These are phyloP conservation scores for Peromyscus californicus DNA, from an alignment of 2,113 vertebrate genomes.

Conservation along the genomic window DNA sequence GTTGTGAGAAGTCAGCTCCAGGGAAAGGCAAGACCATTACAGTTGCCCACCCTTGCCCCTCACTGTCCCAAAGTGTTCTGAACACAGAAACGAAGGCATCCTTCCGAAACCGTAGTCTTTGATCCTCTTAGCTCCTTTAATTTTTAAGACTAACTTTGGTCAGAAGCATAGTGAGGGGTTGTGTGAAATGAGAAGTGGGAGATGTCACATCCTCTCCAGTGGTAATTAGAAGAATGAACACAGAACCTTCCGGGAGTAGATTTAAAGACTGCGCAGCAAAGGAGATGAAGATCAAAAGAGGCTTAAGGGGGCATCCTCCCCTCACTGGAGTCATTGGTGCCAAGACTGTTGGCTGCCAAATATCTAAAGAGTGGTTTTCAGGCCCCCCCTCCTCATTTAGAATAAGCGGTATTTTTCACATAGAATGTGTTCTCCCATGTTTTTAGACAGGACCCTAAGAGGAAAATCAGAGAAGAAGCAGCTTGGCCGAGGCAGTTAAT, in stretches of 20 bases:
- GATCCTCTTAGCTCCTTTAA: conserved; percentile 39
- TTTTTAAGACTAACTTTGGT: conserved; percentile 59
- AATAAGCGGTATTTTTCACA: conserved; percentile 31
- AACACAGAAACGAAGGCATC: conserved; percentile 15
- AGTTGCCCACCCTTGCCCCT: neutral
- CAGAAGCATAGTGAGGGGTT: conserved; percentile 48
- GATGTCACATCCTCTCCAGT: neutral
- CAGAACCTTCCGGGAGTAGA: conserved; percentile 19
- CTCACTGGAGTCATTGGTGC: neutral
- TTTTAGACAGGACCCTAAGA: neutral
- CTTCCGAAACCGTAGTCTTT: conserved; percentile 26
- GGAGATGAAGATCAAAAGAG: conserved; percentile 35
- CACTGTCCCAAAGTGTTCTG: neutral
- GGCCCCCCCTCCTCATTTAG: neutral
- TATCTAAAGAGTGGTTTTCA: neutral
- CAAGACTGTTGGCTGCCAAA: conserved; percentile 2
- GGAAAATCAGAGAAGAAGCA: neutral
- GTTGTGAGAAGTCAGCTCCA: neutral
- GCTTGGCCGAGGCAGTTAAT: neutral
- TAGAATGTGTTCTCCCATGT: neutral
- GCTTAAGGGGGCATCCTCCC: neutral
- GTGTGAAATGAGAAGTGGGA: neutral
- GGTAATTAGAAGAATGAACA: conserved; percentile 52
- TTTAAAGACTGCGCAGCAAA: neutral
- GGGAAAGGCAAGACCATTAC: neutral